A percentile compares a stretch with the other conserved stretches of the same genome.
Conservation (phyloP, 2,888 invertebrate genomes). For the Macrosiphum euphorbiae region DNA sequence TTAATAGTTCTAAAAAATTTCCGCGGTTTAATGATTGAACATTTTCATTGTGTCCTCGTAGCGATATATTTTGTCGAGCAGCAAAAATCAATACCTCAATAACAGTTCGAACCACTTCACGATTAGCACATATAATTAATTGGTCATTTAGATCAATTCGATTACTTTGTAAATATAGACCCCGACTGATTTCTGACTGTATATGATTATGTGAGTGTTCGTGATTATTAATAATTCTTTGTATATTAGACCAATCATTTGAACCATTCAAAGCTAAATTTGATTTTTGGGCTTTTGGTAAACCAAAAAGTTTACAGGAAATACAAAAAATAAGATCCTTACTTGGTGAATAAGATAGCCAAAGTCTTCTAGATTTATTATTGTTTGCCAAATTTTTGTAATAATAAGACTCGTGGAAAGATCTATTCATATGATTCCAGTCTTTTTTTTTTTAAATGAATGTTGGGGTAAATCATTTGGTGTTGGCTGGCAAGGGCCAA, state of each 20-base stretch:
- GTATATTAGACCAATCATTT: background rate
- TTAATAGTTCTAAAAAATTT: background rate
- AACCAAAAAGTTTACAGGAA: background rate
- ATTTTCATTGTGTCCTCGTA: background rate
- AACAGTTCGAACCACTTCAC: constrained; percentile 3
- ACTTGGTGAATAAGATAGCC: constrained; percentile 4
- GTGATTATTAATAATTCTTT: background rate
- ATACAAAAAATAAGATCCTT: background rate
- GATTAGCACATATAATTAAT: background rate
- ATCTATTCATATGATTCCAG: no score
- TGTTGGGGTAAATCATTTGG: no score
- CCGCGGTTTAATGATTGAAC: background rate
- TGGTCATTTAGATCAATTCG: background rate
- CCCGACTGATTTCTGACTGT: constrained; percentile 17
- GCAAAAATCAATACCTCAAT: background rate
- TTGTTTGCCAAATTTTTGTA: no score
- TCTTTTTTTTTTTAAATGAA: no score
- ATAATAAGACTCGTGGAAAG: no score
- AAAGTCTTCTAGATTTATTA: background rate
- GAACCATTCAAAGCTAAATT: background rate
- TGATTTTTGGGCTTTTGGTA: constrained; percentile 7
- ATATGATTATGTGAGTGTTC: background rate
- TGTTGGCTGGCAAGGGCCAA: no score
- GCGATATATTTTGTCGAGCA: background rate
- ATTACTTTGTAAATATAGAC: background rate